Base-by-base conservation (phyloP, 2,888 invertebrate genomes). In the Melipona beecheii region DNA sequence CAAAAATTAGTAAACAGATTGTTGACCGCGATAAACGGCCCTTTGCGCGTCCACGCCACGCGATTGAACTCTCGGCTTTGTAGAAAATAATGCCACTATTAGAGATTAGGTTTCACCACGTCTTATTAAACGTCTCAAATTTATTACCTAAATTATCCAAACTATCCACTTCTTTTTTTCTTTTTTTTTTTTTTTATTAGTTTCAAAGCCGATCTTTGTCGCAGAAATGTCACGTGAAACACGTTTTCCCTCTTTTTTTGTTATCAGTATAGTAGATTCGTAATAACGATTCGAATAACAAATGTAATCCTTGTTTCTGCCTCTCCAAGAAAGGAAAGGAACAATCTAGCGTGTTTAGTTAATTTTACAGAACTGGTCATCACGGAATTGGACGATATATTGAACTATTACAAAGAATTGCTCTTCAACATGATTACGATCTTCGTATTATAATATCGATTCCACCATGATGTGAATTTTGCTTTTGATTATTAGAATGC, bases 1-100 rank as follows among this genome's bases (percentile, higher is more conserved):
- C 4, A 58, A n/a, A 64, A 75, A 81, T 77, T 56, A 24, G 58
- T 79, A 69, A 56, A 82, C 56, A 66, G 72, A 79, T 75, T 68
- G 54, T 58, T 50, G 15, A 49, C 65, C 27, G 49, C 31, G 50
- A 65, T 66, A 73, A 78, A 66, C 56, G 65, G 31, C 11, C 56
- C 19, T 27, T 43, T 50, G 52, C 36, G 62, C 52, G 27, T 31
- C 13, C 68, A 9, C 21, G n/a, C 36, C 52, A 19, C 17, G 21
- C 31, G 21, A 54, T 17, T 69, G 3, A 54, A 31, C 15, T 54
- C 17, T 36, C 17, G n/a, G 24, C n/a, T 36, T 52, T 31, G 3
- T 13, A 24, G 31, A 13, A 69, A 31, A 69, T 52, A 43, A 68
- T 49, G 9, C 4, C 43, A 43, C 43, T 43, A 6, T 43, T 43